These are phyloP conservation scores for Sapayoa aenigma DNA, from an alignment of 2,113 vertebrate species.

Conservation along the genomic window DNA sequence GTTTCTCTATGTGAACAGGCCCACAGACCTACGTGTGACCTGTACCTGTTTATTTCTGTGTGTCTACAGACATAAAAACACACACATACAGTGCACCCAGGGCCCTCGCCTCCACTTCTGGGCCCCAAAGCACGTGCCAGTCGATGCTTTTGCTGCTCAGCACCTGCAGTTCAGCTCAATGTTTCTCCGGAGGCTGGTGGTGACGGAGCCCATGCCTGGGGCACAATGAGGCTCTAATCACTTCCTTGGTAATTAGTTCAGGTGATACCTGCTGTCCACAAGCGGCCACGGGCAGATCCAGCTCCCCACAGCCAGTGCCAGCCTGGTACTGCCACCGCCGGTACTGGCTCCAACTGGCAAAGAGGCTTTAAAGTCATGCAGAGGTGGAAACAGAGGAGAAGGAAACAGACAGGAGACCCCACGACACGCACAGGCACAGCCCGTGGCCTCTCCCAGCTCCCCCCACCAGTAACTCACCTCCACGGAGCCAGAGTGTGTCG, in stretches of 20 bases:
- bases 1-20: neutral
- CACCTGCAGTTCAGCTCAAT: neutral
- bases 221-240: rapidly evolving
- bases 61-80: no score
- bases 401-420: neutral
- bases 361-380: neutral
- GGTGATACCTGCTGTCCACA: neutral
- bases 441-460: rapidly evolving
- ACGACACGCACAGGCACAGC: rapidly evolving
- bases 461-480: neutral
- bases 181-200: neutral
- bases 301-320: rapidly evolving
- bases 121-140: neutral
- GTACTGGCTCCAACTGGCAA: neutral
- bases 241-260: neutral
- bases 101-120: neutral
- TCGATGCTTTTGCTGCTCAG: neutral
- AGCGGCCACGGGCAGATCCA: rapidly evolving
- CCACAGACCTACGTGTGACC: neutral
- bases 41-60: no score
- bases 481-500: rapidly evolving
- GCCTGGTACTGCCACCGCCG: rapidly evolving
- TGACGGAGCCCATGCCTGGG: neutral
- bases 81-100: neutral
- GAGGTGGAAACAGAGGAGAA: neutral